These are phyloP conservation scores for Buceros bicornis DNA, from an alignment of 2,797 vertebrate species.

Conservation along the genomic window DNA sequence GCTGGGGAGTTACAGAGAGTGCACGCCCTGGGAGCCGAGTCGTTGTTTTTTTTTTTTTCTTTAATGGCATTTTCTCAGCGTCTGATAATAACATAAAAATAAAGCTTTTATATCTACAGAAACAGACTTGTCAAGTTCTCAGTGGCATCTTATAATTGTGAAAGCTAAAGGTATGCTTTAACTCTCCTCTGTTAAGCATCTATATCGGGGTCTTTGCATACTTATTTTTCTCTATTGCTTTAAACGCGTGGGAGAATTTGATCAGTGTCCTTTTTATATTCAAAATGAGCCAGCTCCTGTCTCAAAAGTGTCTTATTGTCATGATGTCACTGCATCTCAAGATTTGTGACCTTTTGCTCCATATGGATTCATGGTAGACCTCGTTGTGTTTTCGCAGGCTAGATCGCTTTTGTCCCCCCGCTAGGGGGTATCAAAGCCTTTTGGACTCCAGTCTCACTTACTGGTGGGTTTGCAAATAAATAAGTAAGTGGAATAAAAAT, in stretches of 20 bases:
- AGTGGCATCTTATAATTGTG: constrained; percentile 55
- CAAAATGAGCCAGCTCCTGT: constrained; percentile 94
- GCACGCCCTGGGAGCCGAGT: neutral
- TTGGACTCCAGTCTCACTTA: constrained; percentile 86
- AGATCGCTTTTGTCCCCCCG: constrained; percentile 91
- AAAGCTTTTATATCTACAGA: constrained; percentile 49
- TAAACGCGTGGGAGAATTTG: constrained; percentile 96
- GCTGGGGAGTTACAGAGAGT: neutral
- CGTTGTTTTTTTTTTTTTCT: neutral
- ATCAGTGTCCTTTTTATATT: constrained; percentile 91
- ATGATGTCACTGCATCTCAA: constrained; percentile 97
- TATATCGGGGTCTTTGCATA: constrained; percentile 67
- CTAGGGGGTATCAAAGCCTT: constrained; percentile 96
- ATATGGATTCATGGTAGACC: constrained; percentile 92
- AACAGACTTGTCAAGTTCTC: constrained; percentile 44
- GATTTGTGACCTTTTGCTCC: constrained; percentile 96
- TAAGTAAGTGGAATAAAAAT: constrained; percentile 53
- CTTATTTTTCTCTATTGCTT: constrained; percentile 78
- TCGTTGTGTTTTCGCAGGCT: constrained; percentile 82
- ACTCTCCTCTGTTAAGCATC: constrained; percentile 49
- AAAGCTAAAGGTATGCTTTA: constrained; percentile 70
- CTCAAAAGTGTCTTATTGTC: constrained; percentile 97
- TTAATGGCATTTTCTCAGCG: constrained; percentile 63
- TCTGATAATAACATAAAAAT: constrained; percentile 41
- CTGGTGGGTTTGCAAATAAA: constrained; percentile 79